A percentile compares a stretch with the other conserved stretches of the same genome.
Evolutionary conservation across 2,888 invertebrate genomes (phyloP).

Genomic region (Trypoxylon attenuatum): DNA sequence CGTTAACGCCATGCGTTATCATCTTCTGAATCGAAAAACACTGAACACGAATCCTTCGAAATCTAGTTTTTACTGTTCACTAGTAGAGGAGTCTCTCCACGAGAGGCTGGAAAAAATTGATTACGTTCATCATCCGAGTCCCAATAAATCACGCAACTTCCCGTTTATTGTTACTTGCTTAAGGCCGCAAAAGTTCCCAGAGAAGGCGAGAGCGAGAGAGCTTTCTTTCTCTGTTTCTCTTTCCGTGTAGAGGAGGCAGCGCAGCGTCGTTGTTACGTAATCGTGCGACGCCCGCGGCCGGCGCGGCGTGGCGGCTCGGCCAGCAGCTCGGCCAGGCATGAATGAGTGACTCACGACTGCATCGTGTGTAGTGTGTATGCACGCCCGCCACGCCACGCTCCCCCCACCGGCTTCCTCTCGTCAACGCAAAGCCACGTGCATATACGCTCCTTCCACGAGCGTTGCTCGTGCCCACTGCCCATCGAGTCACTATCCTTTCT

Average conservation of each 20-base stretch:
- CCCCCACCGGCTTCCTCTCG: conserved; percentile 21
- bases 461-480: background rate
- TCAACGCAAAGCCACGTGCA: conserved; percentile 13
- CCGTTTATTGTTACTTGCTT: conserved; percentile 53
- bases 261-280: conserved; percentile 60
- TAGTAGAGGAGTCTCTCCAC: no score
- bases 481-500: background rate
- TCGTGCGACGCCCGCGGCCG: conserved; percentile 57
- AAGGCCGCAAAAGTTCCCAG: conserved; percentile 48
- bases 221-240: background rate
- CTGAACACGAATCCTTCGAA: no score
- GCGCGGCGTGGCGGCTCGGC: no score
- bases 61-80: no score
- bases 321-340: conserved; percentile 55
- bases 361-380: conserved; percentile 32
- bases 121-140: no score
- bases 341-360: conserved; percentile 61
- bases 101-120: no score
- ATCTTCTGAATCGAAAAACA: no score
- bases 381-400: conserved; percentile 23
- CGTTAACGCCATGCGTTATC: no score
- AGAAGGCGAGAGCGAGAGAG: no score
- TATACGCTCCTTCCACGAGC: background rate
- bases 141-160: no score
- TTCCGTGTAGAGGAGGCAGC: conserved; percentile 26